phyloP scores from a whole-genome alignment of 2,113 vertebrate species.

The Falco punctatus region DNA sequence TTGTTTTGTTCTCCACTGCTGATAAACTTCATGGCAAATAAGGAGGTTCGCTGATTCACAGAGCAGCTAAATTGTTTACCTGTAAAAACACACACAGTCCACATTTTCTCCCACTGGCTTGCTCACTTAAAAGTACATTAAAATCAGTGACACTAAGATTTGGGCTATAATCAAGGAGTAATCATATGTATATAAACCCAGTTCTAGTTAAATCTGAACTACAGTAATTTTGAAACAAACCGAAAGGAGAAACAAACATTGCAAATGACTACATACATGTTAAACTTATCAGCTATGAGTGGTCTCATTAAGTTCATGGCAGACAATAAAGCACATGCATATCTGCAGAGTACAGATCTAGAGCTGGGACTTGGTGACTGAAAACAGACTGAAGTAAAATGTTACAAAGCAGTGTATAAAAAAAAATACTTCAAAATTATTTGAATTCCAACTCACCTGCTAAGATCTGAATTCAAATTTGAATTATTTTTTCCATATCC shows the following conservation, averaged over 20 bases:
- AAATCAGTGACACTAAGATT: not conserved
- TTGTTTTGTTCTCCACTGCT: not conserved
- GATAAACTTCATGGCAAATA: not conserved
- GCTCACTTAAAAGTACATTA: not conserved
- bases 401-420: not conserved
- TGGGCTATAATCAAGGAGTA: not conserved
- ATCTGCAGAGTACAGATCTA: not conserved
- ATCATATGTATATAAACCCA: not conserved
- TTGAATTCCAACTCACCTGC: not conserved
- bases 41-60: not conserved
- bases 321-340: not conserved
- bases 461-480: not conserved
- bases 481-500: not conserved
- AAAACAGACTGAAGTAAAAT: not conserved
- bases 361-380: not conserved
- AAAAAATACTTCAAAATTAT: not conserved
- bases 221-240: not conserved
- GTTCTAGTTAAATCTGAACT: not conserved
- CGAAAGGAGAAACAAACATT: not conserved
- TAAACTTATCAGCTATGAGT: not conserved
- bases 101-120: not conserved
- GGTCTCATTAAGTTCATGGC: not conserved
- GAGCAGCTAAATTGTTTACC: not conserved
- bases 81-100: not conserved
- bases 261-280: not conserved